These are phyloP conservation scores for Drosophila anomelani DNA, from an alignment of 2,888 invertebrate species.

Conservation along the genomic window DNA sequence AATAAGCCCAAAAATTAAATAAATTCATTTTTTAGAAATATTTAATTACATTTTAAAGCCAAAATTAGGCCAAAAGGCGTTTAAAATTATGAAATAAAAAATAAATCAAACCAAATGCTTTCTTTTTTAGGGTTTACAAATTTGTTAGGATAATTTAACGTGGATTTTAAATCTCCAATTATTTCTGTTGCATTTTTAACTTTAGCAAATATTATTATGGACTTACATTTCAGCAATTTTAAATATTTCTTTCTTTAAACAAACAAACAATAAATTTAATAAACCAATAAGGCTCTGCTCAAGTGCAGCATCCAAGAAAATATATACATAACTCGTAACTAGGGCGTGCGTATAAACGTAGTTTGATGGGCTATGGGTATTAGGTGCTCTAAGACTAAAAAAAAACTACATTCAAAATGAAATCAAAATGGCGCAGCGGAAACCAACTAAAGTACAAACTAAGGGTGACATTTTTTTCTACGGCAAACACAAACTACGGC, in stretches of 20 bases:
- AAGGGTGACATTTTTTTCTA: slow-evolving; percentile 54
- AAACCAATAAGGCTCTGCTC: slow-evolving; percentile 6
- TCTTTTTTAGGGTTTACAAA: neutral
- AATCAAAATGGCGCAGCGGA: slow-evolving; percentile 49
- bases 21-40: neutral
- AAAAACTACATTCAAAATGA: slow-evolving; percentile 69
- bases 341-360: slow-evolving; percentile 40
- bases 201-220: neutral
- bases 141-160: too few species aligned
- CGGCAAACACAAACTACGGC: slow-evolving; percentile 52
- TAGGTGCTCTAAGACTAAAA: slow-evolving; percentile 65
- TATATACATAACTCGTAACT: neutral
- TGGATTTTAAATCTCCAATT: neutral
- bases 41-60: neutral
- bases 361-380: slow-evolving; percentile 37
- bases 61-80: neutral
- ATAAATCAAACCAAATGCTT: neutral
- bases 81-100: neutral
- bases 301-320: slow-evolving; percentile 11
- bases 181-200: neutral
- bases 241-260: neutral
- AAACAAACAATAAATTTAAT: neutral
- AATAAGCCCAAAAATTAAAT: neutral
- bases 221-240: too few species aligned
- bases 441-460: slow-evolving; percentile 43